Conservation (phyloP, 2,113 vertebrate species). For the Hemiscyllium ocellatum region DNA sequence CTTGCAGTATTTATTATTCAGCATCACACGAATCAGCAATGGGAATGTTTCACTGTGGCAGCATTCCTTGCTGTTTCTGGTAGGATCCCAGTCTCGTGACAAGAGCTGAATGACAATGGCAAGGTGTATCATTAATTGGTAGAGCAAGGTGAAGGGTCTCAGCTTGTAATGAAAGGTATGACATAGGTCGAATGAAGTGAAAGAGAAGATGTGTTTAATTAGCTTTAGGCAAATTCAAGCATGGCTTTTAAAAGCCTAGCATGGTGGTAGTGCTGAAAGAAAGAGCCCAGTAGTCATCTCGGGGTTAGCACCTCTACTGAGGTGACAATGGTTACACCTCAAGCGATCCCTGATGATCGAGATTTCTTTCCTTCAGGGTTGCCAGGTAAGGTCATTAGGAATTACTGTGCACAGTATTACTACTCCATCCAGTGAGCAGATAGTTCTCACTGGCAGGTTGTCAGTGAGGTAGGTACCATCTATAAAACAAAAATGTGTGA, state of each 20-base stretch:
- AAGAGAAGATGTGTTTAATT: background rate
- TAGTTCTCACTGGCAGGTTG: background rate
- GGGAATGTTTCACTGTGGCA: background rate
- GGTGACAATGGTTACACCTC: background rate
- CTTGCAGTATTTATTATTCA: background rate
- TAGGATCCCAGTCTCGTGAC: background rate
- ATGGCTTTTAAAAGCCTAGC: background rate
- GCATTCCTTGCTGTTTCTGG: background rate
- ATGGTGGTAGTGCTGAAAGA: background rate
- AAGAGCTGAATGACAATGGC: background rate
- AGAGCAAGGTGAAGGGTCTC: background rate
- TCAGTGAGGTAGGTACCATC: background rate
- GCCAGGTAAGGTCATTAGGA: background rate
- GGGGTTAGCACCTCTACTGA: background rate
- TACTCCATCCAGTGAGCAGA: background rate
- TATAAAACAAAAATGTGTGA: background rate
- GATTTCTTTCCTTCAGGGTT: background rate
- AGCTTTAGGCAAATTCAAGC: background rate
- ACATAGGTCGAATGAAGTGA: background rate
- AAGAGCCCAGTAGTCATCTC: background rate
- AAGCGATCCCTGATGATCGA: background rate
- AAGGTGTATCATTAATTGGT: background rate
- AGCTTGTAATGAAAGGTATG: background rate
- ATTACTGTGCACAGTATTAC: background rate
- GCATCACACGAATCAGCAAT: background rate